Evolutionary conservation across 2,888 invertebrate species (phyloP).

Genomic region (Cantharis rustica): DNA sequence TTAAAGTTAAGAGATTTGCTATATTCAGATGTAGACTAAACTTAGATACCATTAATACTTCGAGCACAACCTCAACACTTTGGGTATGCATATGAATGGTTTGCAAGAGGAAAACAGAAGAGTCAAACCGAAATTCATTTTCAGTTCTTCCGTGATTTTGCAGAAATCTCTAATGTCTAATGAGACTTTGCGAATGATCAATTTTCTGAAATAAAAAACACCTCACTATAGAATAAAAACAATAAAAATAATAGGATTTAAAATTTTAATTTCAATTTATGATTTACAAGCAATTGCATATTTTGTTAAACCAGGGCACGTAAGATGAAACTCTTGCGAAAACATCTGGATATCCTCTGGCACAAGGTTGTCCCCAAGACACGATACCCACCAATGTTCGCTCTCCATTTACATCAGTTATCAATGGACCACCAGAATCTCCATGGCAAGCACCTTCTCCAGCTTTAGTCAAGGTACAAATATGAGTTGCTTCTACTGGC

Average conservation of each 20-base stretch:
- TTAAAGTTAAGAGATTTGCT: no score
- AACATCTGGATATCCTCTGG: conserved; percentile 54
- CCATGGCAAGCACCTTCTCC: conserved; percentile 66
- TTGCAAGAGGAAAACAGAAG: no score
- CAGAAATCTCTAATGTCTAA: no score
- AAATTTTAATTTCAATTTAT: not conserved
- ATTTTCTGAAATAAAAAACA: no score
- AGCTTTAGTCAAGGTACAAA: conserved; percentile 63
- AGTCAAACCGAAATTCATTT: no score
- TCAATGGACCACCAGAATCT: conserved; percentile 62
- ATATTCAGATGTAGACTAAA: no score
- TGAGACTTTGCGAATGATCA: no score
- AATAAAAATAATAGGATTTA: not conserved
- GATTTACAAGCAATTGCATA: not conserved
- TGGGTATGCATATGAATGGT: no score
- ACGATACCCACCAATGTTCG: conserved; percentile 52
- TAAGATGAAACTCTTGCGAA: conserved; percentile 53
- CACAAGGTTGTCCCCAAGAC: conserved; percentile 62
- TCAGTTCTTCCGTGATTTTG: no score
- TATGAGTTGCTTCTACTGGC: conserved; percentile 58
- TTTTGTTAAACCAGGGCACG: conserved; percentile 48
- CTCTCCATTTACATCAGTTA: conserved; percentile 48
- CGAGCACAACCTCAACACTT: no score
- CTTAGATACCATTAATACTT: no score
- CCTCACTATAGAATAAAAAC: no score